phyloP scores from a whole-genome alignment of 2,113 vertebrate genomes.

The Thamnophis sirtalis region DNA sequence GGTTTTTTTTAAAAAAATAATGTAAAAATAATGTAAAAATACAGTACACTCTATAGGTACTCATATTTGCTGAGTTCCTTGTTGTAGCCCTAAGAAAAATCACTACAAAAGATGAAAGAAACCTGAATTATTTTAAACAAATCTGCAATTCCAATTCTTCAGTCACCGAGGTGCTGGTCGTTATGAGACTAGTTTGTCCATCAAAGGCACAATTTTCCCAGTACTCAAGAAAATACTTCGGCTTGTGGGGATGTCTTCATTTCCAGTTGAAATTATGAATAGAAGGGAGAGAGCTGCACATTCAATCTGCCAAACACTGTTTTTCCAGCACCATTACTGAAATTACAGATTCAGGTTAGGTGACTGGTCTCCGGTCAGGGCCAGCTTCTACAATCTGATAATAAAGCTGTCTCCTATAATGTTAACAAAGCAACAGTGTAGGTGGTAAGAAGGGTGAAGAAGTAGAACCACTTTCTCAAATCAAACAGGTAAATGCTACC shows the following conservation, averaged over 20 bases:
- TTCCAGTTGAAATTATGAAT: not conserved
- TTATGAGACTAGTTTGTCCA: not conserved
- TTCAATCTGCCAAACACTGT: not conserved
- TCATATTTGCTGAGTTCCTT: not conserved
- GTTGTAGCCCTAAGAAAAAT: not conserved
- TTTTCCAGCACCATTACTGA: not conserved
- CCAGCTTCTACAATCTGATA: not conserved
- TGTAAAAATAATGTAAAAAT: not conserved
- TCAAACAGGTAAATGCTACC: not conserved
- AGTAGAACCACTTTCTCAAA: not conserved
- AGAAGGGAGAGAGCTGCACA: not conserved
- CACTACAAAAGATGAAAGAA: not conserved
- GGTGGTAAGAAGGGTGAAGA: not conserved
- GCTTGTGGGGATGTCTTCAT: not conserved
- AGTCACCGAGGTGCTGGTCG: too few relatives aligned
- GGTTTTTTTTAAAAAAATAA: not conserved
- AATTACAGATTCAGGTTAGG: not conserved
- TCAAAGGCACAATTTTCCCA: not conserved
- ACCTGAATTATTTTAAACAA: not conserved
- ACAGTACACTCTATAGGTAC: not conserved
- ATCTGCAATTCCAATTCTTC: not conserved
- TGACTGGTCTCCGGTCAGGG: not conserved
- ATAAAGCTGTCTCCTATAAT: not conserved
- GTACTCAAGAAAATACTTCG: too few relatives aligned
- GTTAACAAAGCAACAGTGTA: not conserved